Evolutionary conservation across 2,797 vertebrate genomes (phyloP), one percentile per base, ranked within the genome.

Genomic region (Gobio occitaniae): DNA sequence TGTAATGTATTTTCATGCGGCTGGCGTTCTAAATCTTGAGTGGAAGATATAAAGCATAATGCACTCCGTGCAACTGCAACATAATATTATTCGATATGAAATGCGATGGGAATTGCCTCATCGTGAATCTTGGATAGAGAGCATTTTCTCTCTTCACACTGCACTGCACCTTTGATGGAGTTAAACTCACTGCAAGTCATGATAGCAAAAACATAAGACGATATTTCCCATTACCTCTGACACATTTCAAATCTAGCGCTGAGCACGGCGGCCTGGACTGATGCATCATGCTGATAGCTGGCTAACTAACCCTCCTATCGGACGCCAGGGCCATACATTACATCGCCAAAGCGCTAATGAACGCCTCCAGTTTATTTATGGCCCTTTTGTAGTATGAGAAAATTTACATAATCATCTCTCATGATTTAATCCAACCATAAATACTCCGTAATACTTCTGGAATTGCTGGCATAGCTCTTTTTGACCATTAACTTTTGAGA

Each of bases 351-450:
- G 92, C 90, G 82, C 87, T 94, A 94, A 94, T 94, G 93, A 94
- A 93, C 92, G 91, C 91, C 91, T 89, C n/a, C 72, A 86, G 91
- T 92, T 94, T 93, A 94, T 93, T 94, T 93, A 94, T 93, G 91
- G 91, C 91, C 91, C 91, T 84, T 91, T 93, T 93, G 92, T 94
- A 93, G 89, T 92, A 88, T 65, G 79, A 81, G 83, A 89, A 86
- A 93, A 93, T 94, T 94, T 92, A 91, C 94, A 94, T 94, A 94
- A 93, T 93, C 90, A 68, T 91, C 92, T 91, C 89, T 90, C 80
- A 88, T 84, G 90, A 93, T 94, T 93, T 92, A 90, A 93, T 93
- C 92, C 90, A 88, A 88, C 89, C 90, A 89, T 90, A 92, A 92
- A 93, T 91, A 84, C 75, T 74, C 66, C 4, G 52, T 70, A 92